Evolutionary conservation across 2,888 invertebrate species (phyloP).

Genomic region (Nemoura dubitans): DNA sequence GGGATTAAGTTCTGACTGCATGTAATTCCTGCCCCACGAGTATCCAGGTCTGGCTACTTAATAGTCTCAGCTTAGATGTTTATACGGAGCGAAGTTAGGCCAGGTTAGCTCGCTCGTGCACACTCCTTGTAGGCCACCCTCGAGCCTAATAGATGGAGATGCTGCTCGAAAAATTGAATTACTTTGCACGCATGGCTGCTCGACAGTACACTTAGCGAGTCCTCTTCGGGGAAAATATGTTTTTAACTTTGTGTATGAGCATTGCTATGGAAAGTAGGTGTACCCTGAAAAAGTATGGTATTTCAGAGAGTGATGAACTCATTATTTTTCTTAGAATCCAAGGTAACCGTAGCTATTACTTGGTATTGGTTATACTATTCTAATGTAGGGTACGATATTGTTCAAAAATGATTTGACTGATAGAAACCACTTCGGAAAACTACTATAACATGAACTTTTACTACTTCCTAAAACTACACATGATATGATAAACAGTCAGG

Average conservation of each 20-base stretch:
- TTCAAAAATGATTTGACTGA: no score
- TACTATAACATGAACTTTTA: no score
- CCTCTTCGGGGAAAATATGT: not conserved
- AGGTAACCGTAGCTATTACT: no score
- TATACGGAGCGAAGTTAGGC: not conserved
- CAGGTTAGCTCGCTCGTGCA: not conserved
- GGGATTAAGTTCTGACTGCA: not conserved
- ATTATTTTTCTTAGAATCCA: no score
- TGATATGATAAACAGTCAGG: no score
- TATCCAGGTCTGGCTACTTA: not conserved
- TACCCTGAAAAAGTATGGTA: not conserved
- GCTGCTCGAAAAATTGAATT: not conserved
- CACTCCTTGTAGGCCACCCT: not conserved
- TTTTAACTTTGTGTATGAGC: not conserved
- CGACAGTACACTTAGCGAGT: not conserved
- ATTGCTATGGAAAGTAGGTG: not conserved
- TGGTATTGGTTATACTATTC: no score
- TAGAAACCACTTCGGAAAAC: no score
- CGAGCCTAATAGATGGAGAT: not conserved
- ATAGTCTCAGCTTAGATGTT: slow-evolving; percentile 2
- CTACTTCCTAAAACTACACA: no score
- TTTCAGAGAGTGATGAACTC: no score
- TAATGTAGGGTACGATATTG: no score
- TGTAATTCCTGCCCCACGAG: not conserved
- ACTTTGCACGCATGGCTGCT: not conserved